phyloP scores from a whole-genome alignment of 2,797 vertebrate species.

The Sylvia borin region DNA sequence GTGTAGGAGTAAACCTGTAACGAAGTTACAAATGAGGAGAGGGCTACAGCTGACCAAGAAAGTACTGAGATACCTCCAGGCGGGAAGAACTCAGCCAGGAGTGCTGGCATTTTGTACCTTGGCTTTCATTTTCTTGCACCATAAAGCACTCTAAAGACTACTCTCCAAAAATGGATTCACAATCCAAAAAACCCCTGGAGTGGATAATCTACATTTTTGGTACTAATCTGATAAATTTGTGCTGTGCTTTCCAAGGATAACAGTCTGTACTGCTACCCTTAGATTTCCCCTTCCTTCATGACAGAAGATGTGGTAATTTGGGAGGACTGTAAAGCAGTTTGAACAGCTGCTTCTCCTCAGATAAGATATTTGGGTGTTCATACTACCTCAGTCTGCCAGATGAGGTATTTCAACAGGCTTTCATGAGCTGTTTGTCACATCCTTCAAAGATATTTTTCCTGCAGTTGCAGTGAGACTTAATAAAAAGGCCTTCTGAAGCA shows the following conservation, averaged over 20 bases:
- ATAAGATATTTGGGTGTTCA: conserved; percentile 49
- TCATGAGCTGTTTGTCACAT: conserved; percentile 13
- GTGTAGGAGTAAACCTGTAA: not conserved
- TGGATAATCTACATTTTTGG: not conserved
- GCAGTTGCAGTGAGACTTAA: not conserved
- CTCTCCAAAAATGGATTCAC: not conserved
- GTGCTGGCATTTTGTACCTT: not conserved
- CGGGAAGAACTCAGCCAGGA: not conserved
- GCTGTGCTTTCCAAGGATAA: conserved; percentile 23
- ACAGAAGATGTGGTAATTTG: not conserved
- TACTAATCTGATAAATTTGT: not conserved
- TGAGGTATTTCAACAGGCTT: not conserved
- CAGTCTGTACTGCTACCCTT: not conserved
- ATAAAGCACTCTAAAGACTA: not conserved
- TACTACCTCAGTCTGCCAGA: conserved; percentile 30
- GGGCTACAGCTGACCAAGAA: not conserved
- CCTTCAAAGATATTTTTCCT: conserved; percentile 15
- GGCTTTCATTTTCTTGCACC: not conserved
- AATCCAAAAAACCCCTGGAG: not conserved
- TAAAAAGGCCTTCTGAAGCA: not conserved
- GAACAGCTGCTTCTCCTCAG: conserved; percentile 59
- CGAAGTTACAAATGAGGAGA: not conserved
- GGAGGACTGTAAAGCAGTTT: not conserved
- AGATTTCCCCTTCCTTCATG: not conserved
- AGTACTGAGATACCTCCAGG: not conserved